Conservation (phyloP, 1,140 invertebrate species). For the Brachionus koreanus region DNA sequence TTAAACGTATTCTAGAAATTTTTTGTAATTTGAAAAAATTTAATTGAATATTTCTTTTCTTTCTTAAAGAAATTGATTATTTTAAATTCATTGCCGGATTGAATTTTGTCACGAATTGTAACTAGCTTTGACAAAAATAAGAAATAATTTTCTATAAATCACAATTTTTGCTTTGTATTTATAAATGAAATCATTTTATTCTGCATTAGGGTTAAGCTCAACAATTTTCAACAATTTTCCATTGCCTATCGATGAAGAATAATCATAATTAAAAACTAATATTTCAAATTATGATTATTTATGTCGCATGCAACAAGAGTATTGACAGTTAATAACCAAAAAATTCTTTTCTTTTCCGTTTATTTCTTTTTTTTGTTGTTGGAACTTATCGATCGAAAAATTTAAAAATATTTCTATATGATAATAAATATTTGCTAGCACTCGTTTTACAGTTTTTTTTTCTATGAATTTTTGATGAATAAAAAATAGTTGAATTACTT, state of each 20-base stretch:
- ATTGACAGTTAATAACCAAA: slow-evolving; percentile 17
- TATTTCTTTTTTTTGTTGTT: background rate
- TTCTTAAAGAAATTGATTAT: background rate
- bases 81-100: background rate
- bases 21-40: too few species aligned
- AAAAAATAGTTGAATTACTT: background rate
- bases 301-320: background rate
- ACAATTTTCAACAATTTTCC: background rate
- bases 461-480: background rate
- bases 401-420: background rate
- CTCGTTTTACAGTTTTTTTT: background rate
- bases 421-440: background rate
- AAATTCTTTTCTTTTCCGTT: background rate
- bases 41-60: background rate
- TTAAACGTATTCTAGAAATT: too few species aligned
- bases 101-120: background rate
- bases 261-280: slow-evolving; percentile 13
- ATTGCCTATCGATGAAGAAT: background rate
- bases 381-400: slow-evolving; percentile 23
- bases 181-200: background rate
- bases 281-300: slow-evolving; percentile 39
- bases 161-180: background rate
- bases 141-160: background rate
- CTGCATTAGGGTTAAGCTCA: background rate
- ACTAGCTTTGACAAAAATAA: background rate